A percentile compares a stretch with the other conserved stretches of the same genome.
phyloP scores from a whole-genome alignment of 2,888 invertebrate species.

The Brachyptera putata region DNA sequence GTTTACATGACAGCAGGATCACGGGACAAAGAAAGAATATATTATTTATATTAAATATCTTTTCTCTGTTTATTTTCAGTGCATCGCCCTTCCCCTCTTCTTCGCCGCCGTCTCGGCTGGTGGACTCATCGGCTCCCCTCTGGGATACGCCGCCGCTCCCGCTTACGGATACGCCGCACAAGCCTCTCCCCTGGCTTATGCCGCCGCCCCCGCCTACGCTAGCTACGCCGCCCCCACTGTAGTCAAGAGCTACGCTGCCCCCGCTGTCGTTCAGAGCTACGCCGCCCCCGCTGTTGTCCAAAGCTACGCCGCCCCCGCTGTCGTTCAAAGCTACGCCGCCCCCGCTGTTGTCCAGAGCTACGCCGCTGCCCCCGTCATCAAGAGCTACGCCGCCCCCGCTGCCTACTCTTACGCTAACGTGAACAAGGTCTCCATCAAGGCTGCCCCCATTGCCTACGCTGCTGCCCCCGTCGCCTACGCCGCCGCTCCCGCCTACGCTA shows the following conservation, averaged over 20 bases:
- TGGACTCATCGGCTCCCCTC: slow-evolving; percentile 41
- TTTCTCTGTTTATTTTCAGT: not conserved
- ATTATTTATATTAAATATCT: not conserved
- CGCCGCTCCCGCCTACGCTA: slow-evolving; percentile 38
- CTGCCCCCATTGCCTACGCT: slow-evolving; percentile 59
- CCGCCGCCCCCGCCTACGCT: slow-evolving; percentile 37
- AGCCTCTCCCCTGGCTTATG: slow-evolving; percentile 40
- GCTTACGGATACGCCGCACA: slow-evolving; percentile 53
- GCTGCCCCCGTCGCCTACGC: slow-evolving; percentile 46
- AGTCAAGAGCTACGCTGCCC: slow-evolving; percentile 30
- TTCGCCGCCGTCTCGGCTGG: slow-evolving; percentile 43
- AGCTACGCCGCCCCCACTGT: slow-evolving; percentile 31
- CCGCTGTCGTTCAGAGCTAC: slow-evolving; percentile 37
- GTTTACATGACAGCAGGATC: too few species aligned
- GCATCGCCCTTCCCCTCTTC: slow-evolving; percentile 25
- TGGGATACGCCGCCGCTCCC: slow-evolving; percentile 33
- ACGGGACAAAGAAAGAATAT: too few species aligned
- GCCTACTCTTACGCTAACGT: slow-evolving; percentile 64
- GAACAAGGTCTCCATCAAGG: slow-evolving; percentile 45
- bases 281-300: slow-evolving; percentile 40
- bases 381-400: slow-evolving; percentile 46
- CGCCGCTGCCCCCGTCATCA: slow-evolving; percentile 40
- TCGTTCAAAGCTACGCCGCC: slow-evolving; percentile 42
- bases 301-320: slow-evolving; percentile 43
- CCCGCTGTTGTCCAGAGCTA: slow-evolving; percentile 37